phyloP scores from a whole-genome alignment of 2,888 invertebrate genomes.

The Creontiades dilutus region DNA sequence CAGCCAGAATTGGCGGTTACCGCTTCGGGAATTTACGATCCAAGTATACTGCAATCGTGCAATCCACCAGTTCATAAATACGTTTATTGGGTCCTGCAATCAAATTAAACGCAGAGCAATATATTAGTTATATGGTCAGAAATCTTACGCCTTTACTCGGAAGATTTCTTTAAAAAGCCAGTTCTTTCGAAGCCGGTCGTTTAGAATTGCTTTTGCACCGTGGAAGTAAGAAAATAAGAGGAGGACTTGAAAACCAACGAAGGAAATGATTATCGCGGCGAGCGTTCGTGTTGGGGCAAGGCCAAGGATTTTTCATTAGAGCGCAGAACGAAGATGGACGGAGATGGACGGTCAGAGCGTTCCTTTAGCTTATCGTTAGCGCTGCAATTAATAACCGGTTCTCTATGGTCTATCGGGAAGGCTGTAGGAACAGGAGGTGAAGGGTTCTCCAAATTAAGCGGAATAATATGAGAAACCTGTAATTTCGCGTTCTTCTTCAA shows the following conservation, averaged over 20 bases:
- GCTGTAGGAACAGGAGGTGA: neutral
- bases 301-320: constrained; percentile 13
- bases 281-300: constrained; percentile 28
- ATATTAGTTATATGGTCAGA: neutral
- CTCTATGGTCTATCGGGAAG: neutral
- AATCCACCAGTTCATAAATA: no score
- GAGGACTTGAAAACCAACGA: neutral
- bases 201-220: neutral
- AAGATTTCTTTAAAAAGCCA: neutral
- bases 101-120: neutral
- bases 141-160: neutral
- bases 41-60: no score
- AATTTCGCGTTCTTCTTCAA: neutral
- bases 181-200: neutral
- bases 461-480: neutral
- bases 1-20: neutral
- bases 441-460: neutral
- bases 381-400: constrained; percentile 6
- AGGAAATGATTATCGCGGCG: constrained; percentile 23
- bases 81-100: neutral
- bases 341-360: neutral
- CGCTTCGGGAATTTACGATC: no score
- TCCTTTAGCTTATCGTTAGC: neutral
- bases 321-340: constrained; percentile 1
- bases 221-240: neutral